These are phyloP conservation scores for Macquaria ambigua DNA, from an alignment of 2,113 vertebrate species.

Conservation along the genomic window DNA sequence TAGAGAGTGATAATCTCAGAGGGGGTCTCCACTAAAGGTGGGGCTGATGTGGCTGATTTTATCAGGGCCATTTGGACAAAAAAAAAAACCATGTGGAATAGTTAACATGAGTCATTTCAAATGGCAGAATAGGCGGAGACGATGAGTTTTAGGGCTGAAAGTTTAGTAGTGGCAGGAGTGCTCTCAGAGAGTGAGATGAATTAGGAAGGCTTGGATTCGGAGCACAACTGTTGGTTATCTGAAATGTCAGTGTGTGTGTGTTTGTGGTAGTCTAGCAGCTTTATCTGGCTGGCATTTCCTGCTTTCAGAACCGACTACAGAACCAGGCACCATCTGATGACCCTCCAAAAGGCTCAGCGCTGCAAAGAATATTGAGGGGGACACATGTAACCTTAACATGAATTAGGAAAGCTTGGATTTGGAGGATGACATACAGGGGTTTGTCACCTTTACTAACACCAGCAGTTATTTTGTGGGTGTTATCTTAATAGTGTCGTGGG, in stretches of 20 bases:
- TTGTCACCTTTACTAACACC: conserved; percentile 53
- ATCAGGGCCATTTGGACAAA: conserved; percentile 53
- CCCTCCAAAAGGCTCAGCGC: conserved; percentile 66
- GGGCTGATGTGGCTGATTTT: conserved; percentile 43
- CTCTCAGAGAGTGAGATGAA: conserved; percentile 54
- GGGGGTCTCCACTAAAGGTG: conserved; percentile 58
- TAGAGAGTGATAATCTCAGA: conserved; percentile 73
- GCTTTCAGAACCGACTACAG: conserved; percentile 54
- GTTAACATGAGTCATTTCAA: conserved; percentile 57
- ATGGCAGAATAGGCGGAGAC: conserved; percentile 12
- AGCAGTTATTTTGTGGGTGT: conserved; percentile 61
- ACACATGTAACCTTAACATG: conserved; percentile 71
- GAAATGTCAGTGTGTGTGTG: conserved; percentile 78
- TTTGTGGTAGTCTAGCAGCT: conserved; percentile 52
- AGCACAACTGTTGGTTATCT: conserved; percentile 64
- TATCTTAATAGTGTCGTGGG: conserved; percentile 65
- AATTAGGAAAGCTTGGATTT: conserved; percentile 58
- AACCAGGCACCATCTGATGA: conserved; percentile 72
- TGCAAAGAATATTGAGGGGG: conserved; percentile 63
- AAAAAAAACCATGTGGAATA: conserved; percentile 47
- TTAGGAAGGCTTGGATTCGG: conserved; percentile 51
- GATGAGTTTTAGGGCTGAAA: conserved; percentile 36
- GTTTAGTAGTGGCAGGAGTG: conserved; percentile 52
- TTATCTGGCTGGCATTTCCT: conserved; percentile 83
- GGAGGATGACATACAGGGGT: conserved; percentile 44